Evolutionary conservation across 2,797 vertebrate species (phyloP).

Genomic region (Danio aesculapii): DNA sequence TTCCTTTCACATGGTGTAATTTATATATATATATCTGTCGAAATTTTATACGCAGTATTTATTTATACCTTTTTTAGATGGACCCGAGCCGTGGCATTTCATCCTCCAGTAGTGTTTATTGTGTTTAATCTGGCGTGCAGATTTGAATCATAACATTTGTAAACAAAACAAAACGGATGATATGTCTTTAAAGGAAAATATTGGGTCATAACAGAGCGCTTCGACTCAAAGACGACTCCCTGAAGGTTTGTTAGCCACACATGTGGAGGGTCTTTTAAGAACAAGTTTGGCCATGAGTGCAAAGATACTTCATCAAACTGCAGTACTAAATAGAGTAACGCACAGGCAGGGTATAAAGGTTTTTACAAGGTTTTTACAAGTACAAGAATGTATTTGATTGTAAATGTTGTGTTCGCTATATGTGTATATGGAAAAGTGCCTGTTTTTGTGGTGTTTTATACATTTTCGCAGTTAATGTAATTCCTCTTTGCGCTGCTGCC

Average conservation of each 20-base stretch:
- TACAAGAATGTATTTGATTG: slow-evolving; percentile 28
- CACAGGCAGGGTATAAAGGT: slow-evolving; percentile 30
- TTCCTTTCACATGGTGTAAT: slow-evolving; percentile 68
- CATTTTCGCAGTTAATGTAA: slow-evolving; percentile 11
- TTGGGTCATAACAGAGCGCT: slow-evolving; percentile 17
- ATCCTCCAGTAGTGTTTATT: slow-evolving; percentile 43
- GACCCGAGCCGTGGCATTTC: slow-evolving; percentile 29
- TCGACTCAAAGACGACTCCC: slow-evolving; percentile 42
- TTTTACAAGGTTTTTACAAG: not conserved
- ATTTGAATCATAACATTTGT: slow-evolving; percentile 43
- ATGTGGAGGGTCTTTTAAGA: slow-evolving; percentile 31
- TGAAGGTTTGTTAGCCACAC: slow-evolving; percentile 39
- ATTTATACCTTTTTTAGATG: slow-evolving; percentile 51
- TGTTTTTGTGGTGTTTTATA: slow-evolving; percentile 10
- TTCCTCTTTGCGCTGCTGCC: slow-evolving; percentile 43
- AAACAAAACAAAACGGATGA: slow-evolving; percentile 42
- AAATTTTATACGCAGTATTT: slow-evolving; percentile 45
- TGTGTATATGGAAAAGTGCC: slow-evolving; percentile 36
- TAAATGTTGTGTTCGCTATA: slow-evolving; percentile 29
- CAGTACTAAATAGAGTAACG: slow-evolving; percentile 22
- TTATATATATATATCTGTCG: slow-evolving; percentile 72
- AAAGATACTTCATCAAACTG: slow-evolving; percentile 28
- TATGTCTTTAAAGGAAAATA: slow-evolving; percentile 48
- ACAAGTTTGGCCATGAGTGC: slow-evolving; percentile 10
- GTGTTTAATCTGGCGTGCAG: slow-evolving; percentile 47